These are phyloP conservation scores for Hemibagrus wyckioides DNA, from an alignment of 2,113 vertebrate genomes.

Conservation along the genomic window DNA sequence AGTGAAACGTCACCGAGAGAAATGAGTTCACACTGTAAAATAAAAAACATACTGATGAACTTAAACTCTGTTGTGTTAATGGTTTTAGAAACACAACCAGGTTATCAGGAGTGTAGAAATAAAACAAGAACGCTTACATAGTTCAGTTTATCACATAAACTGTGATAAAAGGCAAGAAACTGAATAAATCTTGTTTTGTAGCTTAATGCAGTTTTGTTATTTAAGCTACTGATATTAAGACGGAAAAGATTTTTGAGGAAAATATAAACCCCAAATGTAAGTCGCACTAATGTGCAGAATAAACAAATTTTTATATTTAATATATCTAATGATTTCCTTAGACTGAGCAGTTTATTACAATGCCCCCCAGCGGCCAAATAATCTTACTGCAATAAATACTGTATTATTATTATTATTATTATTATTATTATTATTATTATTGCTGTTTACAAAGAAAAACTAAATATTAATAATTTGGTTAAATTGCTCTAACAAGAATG, in stretches of 20 bases:
- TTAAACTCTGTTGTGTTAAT: neutral
- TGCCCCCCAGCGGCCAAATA: neutral
- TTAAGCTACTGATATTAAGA: neutral
- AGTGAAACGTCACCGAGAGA: neutral
- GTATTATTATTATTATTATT: no score
- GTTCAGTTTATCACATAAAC: neutral
- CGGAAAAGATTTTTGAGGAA: neutral
- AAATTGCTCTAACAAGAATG: neutral
- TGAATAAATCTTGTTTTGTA: neutral
- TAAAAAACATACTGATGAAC: neutral
- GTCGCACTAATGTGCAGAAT: neutral
- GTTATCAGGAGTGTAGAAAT: neutral
- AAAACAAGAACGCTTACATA: neutral
- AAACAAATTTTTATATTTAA: neutral
- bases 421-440: neutral
- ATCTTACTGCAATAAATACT: neutral
- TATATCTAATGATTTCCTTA: neutral
- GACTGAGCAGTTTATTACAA: neutral
- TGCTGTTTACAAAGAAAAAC: neutral
- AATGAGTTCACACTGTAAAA: neutral
- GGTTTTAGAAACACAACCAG: neutral
- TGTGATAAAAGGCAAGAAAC: no score
- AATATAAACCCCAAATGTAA: neutral
- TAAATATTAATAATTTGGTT: neutral
- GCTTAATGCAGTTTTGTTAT: neutral